Conservation (phyloP, 1,140 invertebrate species). For the Musca domestica region DNA sequence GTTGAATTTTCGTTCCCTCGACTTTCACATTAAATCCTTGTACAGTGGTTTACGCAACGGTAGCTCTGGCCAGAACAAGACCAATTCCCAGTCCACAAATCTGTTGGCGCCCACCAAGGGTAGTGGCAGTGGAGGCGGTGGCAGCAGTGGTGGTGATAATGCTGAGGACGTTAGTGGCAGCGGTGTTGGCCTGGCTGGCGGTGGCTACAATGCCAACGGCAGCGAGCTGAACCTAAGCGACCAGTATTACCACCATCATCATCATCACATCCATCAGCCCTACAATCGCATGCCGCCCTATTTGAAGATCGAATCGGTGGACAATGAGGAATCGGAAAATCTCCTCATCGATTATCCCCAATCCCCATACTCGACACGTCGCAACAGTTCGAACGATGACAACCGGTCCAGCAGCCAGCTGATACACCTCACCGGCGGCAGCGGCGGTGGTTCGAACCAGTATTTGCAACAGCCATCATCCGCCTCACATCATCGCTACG, state of each 20-base stretch:
- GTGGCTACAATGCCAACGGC: slow-evolving; percentile 19
- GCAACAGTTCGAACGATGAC: slow-evolving; percentile 31
- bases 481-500: slow-evolving; percentile 23
- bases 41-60: slow-evolving; percentile 41
- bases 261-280: slow-evolving; percentile 2
- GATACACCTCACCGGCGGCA: slow-evolving; percentile 26
- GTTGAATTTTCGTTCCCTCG: slow-evolving; percentile 50
- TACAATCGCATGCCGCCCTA: slow-evolving; percentile 39
- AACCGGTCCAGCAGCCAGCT: slow-evolving; percentile 35
- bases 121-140: slow-evolving; percentile 6
- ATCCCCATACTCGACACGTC: slow-evolving; percentile 37
- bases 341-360: slow-evolving; percentile 38
- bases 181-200: not conserved
- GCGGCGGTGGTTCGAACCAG: slow-evolving; percentile 18
- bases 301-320: slow-evolving; percentile 47
- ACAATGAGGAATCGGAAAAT: slow-evolving; percentile 38
- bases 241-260: slow-evolving; percentile 1
- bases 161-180: not conserved
- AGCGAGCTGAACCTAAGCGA: slow-evolving; percentile 13
- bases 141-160: not conserved
- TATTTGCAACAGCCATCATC: slow-evolving; percentile 10
- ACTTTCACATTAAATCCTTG: slow-evolving; percentile 49
- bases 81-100: slow-evolving; percentile 32
- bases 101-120: slow-evolving; percentile 24
- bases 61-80: slow-evolving; percentile 16